Evolutionary conservation across 2,888 invertebrate genomes (phyloP).

Genomic region (Acleris literana): DNA sequence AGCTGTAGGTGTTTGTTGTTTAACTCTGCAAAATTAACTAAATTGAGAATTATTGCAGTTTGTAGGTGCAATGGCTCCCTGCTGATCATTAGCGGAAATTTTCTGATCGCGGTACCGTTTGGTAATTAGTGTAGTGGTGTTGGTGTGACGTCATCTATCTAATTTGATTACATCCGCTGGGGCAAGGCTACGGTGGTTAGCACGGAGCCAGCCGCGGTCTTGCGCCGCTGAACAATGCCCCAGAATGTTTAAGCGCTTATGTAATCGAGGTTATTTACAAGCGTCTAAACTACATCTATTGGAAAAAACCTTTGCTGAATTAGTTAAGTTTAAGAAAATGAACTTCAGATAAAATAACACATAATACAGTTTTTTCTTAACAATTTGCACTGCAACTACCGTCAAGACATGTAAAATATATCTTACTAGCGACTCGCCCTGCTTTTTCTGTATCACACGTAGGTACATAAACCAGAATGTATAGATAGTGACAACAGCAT

Average conservation of each 20-base stretch:
- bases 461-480: no score
- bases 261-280: neutral
- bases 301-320: no score
- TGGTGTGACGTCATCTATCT: constrained; percentile 73
- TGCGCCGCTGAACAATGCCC: constrained; percentile 31
- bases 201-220: constrained; percentile 44
- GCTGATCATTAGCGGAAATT: constrained; percentile 31
- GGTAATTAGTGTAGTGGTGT: constrained; percentile 70
- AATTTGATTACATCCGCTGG: constrained; percentile 70
- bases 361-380: no score
- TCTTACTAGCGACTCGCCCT: no score
- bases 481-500: no score
- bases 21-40: constrained; percentile 11
- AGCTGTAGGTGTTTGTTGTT: constrained; percentile 10
- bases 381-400: no score
- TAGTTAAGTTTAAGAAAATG: no score
- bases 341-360: no score
- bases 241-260: constrained; percentile 21
- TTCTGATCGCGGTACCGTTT: constrained; percentile 42
- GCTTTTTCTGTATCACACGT: no score
- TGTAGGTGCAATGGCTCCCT: constrained; percentile 5
- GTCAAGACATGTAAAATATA: no score
- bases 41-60: constrained; percentile 16
- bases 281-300: no score
- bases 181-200: constrained; percentile 68